Conservation (phyloP, 2,113 vertebrate species). For the Danionella cerebrum region DNA sequence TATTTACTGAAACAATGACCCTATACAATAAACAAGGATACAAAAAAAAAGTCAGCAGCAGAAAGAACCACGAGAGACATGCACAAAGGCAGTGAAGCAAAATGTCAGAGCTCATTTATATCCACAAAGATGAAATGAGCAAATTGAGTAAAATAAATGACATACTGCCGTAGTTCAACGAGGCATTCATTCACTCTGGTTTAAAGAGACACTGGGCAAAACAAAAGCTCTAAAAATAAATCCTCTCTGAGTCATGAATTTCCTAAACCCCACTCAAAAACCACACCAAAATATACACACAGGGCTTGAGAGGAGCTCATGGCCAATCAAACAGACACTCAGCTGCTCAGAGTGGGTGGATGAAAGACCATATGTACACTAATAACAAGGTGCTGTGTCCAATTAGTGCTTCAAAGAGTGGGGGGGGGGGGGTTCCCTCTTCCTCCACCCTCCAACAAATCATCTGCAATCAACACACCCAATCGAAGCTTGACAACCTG, state of each 20-base stretch:
- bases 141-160: background rate
- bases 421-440: background rate
- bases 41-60: background rate
- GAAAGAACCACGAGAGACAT: background rate
- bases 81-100: background rate
- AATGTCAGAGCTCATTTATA: background rate
- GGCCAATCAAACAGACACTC: background rate
- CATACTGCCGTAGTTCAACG: background rate
- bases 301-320: background rate
- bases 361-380: slow-evolving; percentile 56
- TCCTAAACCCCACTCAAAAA: slow-evolving; percentile 4
- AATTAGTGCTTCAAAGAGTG: slow-evolving; percentile 56
- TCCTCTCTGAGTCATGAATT: slow-evolving; percentile 25
- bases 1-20: slow-evolving; percentile 9
- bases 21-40: background rate
- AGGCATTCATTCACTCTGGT: background rate
- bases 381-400: slow-evolving; percentile 55
- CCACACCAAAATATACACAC: slow-evolving; percentile 16
- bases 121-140: background rate
- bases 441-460: slow-evolving; percentile 14
- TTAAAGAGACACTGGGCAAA: background rate
- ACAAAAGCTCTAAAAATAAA: background rate
- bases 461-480: slow-evolving; percentile 42
- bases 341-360: slow-evolving; percentile 24
- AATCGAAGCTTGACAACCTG: slow-evolving; percentile 30